Evolutionary conservation across 2,113 vertebrate genomes (phyloP).

Genomic region (Ailurus styani): DNA sequence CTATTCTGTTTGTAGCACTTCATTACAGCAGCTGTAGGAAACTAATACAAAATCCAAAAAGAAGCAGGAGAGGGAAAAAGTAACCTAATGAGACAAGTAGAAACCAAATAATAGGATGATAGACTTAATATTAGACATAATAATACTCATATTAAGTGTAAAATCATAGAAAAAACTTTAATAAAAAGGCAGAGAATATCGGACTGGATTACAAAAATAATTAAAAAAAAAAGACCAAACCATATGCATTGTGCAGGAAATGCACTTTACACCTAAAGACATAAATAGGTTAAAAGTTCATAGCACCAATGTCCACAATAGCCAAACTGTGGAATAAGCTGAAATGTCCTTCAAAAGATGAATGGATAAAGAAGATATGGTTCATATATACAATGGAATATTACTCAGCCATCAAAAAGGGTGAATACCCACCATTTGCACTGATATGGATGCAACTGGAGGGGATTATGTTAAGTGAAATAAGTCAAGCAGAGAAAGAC

Average conservation of each 20-base stretch:
- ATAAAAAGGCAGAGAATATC: not conserved
- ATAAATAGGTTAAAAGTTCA: not conserved
- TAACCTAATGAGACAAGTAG: not conserved
- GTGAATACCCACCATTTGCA: too few relatives aligned
- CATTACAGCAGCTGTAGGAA: not conserved
- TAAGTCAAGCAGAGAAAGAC: too few relatives aligned
- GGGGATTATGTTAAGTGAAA: too few relatives aligned
- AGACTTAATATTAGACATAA: not conserved
- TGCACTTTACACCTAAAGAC: not conserved
- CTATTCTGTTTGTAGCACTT: not conserved
- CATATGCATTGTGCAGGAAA: not conserved
- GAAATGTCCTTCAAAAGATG: too few relatives aligned
- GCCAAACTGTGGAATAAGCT: too few relatives aligned
- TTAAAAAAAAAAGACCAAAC: not conserved
- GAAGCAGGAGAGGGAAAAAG: not conserved
- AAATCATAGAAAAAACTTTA: not conserved
- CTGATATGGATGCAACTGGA: too few relatives aligned
- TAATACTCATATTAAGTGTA: not conserved
- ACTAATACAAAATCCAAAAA: not conserved
- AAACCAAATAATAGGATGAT: not conserved
- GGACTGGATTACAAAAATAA: not conserved
- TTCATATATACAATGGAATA: too few relatives aligned
- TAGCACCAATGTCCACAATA: too few relatives aligned
- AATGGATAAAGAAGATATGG: too few relatives aligned
- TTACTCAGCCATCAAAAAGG: too few relatives aligned